These are phyloP conservation scores for Cephus cinctus DNA, from an alignment of 1,140 invertebrate genomes.

Conservation along the genomic window DNA sequence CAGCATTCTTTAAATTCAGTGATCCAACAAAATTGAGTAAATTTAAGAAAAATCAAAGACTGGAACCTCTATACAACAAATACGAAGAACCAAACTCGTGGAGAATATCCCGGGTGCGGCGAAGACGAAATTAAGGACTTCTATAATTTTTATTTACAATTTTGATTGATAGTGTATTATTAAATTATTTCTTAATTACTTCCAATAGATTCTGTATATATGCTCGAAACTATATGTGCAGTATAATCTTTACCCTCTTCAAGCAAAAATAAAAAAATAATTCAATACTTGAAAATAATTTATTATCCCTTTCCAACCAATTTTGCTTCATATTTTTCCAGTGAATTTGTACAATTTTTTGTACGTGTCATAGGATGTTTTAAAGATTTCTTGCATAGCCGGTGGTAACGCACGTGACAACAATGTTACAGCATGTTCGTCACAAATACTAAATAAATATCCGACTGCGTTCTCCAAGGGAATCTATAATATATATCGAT, in stretches of 20 bases:
- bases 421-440: conserved; percentile 48
- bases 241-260: no score
- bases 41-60: conserved; percentile 98
- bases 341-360: conserved; percentile 53
- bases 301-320: no score
- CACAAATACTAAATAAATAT: conserved; percentile 47
- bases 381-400: conserved; percentile 49
- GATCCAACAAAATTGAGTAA: conserved; percentile 98
- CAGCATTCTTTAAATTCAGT: conserved; percentile 99
- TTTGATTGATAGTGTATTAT: no score
- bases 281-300: no score
- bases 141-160: no score
- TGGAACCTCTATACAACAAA: conserved; percentile 98
- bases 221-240: no score
- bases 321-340: conserved; percentile 48
- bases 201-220: no score
- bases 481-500: conserved; percentile 33
- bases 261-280: no score
- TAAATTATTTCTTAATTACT: no score
- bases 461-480: conserved; percentile 43
- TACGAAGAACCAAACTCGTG: conserved; percentile 99
- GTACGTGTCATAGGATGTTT: conserved; percentile 43
- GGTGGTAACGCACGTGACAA: conserved; percentile 43
- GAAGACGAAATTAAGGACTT: conserved; percentile 87
- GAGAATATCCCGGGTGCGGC: conserved; percentile 93